Evolutionary conservation across 2,797 vertebrate genomes (phyloP).

Genomic region (Caiman crocodilus): DNA sequence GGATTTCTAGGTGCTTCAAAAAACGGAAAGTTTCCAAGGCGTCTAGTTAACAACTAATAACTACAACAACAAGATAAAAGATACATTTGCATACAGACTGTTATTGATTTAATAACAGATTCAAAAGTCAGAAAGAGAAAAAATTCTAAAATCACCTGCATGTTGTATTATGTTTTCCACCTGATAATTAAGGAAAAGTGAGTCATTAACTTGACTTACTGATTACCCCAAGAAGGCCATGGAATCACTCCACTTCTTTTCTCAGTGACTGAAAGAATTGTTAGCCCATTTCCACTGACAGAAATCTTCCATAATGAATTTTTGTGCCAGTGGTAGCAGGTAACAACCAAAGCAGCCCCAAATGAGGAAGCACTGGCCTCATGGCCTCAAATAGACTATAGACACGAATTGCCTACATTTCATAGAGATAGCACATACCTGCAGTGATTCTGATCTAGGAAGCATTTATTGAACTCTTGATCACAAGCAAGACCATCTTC

Average conservation of each 20-base stretch:
- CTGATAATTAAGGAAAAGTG: neutral
- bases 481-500: neutral
- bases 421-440: neutral
- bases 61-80: neutral
- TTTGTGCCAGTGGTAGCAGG: neutral
- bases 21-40: neutral
- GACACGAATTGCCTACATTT: too few species aligned
- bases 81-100: neutral
- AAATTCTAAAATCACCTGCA: neutral
- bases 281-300: neutral
- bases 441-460: neutral
- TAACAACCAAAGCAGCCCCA: neutral
- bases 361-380: neutral
- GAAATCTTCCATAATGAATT: neutral
- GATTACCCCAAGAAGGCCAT: neutral
- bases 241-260: neutral
- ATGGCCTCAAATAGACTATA: neutral
- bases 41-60: neutral
- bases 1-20: too few species aligned
- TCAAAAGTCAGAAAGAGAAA: neutral
- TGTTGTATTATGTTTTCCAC: neutral
- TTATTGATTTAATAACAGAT: neutral
- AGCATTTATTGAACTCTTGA: neutral
- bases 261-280: neutral
- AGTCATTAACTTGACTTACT: neutral